Conservation (phyloP, 1,140 invertebrate species). For the Tetragonula clypearis region DNA sequence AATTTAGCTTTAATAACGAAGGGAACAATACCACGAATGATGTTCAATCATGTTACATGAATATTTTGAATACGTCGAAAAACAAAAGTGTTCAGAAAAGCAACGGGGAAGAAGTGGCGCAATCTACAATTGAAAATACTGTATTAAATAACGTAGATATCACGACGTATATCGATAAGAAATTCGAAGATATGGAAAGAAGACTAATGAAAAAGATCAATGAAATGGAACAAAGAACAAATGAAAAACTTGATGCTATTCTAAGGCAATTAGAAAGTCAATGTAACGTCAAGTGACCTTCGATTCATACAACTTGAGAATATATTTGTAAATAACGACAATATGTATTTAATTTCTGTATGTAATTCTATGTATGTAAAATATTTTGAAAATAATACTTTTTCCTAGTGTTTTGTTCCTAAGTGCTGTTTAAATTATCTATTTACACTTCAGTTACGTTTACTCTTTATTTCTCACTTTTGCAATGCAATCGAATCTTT, state of each 20-base stretch:
- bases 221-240: constrained; percentile 69
- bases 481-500: neutral
- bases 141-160: constrained; percentile 53
- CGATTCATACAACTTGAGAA: neutral
- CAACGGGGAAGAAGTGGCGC: constrained; percentile 18
- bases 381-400: constrained; percentile 23
- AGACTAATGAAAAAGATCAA: constrained; percentile 73
- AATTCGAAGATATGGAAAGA: constrained; percentile 75
- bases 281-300: constrained; percentile 39
- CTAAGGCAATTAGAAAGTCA: constrained; percentile 47
- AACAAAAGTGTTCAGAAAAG: constrained; percentile 39
- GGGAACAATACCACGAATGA: constrained; percentile 48
- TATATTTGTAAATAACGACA: constrained; percentile 28
- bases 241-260: constrained; percentile 76
- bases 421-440: neutral
- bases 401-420: neutral
- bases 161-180: constrained; percentile 73
- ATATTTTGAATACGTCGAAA: constrained; percentile 36
- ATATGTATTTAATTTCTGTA: constrained; percentile 23
- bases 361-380: constrained; percentile 1
- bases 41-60: constrained; percentile 52
- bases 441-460: neutral
- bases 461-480: neutral
- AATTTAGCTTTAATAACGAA: constrained; percentile 56
- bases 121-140: constrained; percentile 18